Conservation (phyloP, 2,888 invertebrate species). For the Syritta pipiens region DNA sequence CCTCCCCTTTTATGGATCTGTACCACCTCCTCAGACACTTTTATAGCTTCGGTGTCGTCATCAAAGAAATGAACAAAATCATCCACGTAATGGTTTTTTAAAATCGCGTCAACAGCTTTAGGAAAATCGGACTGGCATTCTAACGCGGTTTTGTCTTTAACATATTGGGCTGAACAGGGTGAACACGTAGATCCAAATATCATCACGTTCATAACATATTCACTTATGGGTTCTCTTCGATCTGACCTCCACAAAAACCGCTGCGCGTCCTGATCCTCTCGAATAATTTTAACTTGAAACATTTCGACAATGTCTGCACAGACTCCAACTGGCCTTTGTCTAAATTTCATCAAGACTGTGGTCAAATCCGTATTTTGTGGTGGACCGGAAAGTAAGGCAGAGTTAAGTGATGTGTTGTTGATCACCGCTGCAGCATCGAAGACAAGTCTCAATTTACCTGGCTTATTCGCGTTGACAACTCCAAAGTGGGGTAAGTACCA, state of each 20-base stretch:
- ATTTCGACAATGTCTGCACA: conserved; percentile 22
- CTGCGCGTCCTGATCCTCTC: conserved; percentile 1
- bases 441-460: background rate
- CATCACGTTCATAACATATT: conserved; percentile 11
- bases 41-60: background rate
- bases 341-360: background rate
- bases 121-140: conserved; percentile 15
- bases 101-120: conserved; percentile 30
- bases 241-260: conserved; percentile 14
- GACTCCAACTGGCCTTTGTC: background rate
- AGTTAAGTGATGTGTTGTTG: background rate
- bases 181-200: conserved; percentile 28
- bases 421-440: background rate
- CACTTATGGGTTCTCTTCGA: background rate
- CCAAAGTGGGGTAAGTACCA: background rate
- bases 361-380: background rate
- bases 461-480: background rate
- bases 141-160: conserved; percentile 69
- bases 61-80: conserved; percentile 26
- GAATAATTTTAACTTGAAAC: conserved; percentile 11
- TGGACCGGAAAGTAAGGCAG: background rate
- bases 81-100: conserved; percentile 52
- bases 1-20: conserved; percentile 8
- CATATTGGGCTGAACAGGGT: conserved; percentile 49
- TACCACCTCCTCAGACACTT: background rate